Conservation (phyloP, 2,113 vertebrate species). For the Saguinus imperator region DNA sequence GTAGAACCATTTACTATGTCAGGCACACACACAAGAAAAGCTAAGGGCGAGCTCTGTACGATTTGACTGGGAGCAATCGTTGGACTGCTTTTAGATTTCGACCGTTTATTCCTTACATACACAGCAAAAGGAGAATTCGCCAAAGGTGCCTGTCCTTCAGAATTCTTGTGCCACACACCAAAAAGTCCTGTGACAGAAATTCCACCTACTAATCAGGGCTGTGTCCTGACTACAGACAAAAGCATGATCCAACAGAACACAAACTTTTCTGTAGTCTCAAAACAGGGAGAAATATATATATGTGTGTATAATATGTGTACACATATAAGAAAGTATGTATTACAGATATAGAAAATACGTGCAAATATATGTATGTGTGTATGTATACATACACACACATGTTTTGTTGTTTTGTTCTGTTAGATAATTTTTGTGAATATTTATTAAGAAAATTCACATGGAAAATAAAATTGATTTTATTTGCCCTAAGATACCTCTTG, state of each 20-base stretch:
- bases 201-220: neutral
- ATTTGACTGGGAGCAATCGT: neutral
- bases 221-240: neutral
- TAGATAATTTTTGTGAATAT: neutral
- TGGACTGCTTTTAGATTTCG: neutral
- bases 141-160: neutral
- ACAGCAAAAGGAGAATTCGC: neutral
- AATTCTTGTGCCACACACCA: neutral
- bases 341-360: neutral
- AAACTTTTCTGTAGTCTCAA: neutral
- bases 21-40: neutral
- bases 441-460: neutral
- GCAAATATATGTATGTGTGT: neutral
- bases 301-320: neutral
- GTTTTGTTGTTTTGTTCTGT: neutral
- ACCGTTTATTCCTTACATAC: neutral
- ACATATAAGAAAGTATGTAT: neutral
- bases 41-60: neutral
- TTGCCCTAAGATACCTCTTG: neutral
- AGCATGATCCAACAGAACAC: too few relatives aligned
- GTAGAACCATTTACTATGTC: fast-evolving
- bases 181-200: neutral
- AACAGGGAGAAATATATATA: neutral
- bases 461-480: neutral
- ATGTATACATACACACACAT: neutral